Evolutionary conservation across 2,797 vertebrate genomes (phyloP).

Genomic region (Chromobotia macracanthus): DNA sequence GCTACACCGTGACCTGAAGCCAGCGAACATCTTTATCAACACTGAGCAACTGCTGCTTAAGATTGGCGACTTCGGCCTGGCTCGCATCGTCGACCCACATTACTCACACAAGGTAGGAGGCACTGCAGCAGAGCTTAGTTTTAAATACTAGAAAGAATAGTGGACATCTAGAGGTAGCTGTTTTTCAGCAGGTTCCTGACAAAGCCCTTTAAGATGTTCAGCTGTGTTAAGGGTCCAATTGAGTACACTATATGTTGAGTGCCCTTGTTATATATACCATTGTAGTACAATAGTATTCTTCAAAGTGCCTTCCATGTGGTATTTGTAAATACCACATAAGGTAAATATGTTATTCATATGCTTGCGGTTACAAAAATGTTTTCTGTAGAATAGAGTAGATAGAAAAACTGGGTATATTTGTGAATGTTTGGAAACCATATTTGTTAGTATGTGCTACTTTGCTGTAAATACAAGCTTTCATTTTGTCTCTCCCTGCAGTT

Average conservation of each 20-base stretch:
- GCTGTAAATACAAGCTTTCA: too few species aligned
- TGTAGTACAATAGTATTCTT: too few species aligned
- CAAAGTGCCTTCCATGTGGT: too few species aligned
- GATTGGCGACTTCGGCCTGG: slow-evolving; percentile 94
- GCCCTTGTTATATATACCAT: neutral
- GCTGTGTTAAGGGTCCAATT: neutral
- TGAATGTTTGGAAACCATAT: too few species aligned
- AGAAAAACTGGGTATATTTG: too few species aligned
- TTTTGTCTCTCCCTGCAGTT: slow-evolving; percentile 26
- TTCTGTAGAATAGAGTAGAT: too few species aligned
- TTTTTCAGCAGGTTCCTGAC: neutral
- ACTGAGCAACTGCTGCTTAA: slow-evolving; percentile 94
- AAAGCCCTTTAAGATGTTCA: neutral
- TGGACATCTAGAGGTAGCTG: neutral
- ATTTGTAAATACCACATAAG: too few species aligned
- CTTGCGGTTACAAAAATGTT: too few species aligned
- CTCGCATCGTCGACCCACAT: slow-evolving; percentile 93
- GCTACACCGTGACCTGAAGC: slow-evolving; percentile 94
- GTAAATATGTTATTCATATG: too few species aligned
- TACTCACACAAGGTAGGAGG: slow-evolving; percentile 92
- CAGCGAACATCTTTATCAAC: slow-evolving; percentile 95
- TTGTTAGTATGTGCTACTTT: too few species aligned
- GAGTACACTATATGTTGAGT: neutral
- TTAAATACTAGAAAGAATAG: neutral
- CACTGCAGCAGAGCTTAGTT: neutral